Conservation (phyloP, 2,888 invertebrate species). For the Zonitis immaculata region DNA sequence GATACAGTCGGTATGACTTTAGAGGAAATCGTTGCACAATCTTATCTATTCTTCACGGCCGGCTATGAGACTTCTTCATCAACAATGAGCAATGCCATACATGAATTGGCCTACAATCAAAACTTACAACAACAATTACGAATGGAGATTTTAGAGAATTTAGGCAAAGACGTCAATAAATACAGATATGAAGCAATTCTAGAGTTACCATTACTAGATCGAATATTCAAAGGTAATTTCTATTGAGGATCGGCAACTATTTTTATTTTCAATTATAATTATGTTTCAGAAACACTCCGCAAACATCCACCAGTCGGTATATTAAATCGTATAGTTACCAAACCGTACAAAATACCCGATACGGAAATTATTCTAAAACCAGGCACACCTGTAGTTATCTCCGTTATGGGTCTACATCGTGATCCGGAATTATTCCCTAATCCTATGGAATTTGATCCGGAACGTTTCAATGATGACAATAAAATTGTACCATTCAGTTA, state of each 20-base stretch:
- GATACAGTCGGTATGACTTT: slow-evolving; percentile 7
- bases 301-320: slow-evolving; percentile 14
- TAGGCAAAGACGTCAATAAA: slow-evolving; percentile 6
- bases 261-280: neutral
- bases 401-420: slow-evolving; percentile 8
- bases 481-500: slow-evolving; percentile 8
- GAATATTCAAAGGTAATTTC: slow-evolving; percentile 9
- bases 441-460: slow-evolving; percentile 15
- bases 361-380: slow-evolving; percentile 11
- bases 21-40: slow-evolving; percentile 7
- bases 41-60: slow-evolving; percentile 9
- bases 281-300: slow-evolving; percentile 19
- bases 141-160: slow-evolving; percentile 6
- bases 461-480: slow-evolving; percentile 6
- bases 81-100: slow-evolving; percentile 7
- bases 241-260: no score
- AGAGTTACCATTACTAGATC: slow-evolving; percentile 10
- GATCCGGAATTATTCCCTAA: slow-evolving; percentile 16
- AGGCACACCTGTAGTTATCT: slow-evolving; percentile 11
- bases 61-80: slow-evolving; percentile 11
- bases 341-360: slow-evolving; percentile 16
- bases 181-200: slow-evolving; percentile 9
- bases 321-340: slow-evolving; percentile 15
- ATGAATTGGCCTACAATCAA: slow-evolving; percentile 10
- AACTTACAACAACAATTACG: slow-evolving; percentile 9